These are phyloP conservation scores for Meiosimyza decipiens DNA, from an alignment of 2,888 invertebrate species.

Conservation along the genomic window DNA sequence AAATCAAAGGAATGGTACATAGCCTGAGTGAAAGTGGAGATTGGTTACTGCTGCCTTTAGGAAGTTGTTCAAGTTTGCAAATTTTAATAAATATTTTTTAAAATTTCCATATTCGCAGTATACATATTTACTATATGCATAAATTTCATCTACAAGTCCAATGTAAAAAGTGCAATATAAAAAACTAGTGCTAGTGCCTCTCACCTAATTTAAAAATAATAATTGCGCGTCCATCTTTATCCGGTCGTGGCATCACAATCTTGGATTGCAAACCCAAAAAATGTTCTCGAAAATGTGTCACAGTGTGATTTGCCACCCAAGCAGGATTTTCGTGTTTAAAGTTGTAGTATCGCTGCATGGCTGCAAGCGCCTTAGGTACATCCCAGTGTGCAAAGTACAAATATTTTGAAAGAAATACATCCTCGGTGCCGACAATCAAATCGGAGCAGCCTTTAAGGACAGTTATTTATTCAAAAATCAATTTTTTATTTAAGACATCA, in stretches of 20 bases:
- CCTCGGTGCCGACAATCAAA: conserved; percentile 56
- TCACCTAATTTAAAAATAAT: conserved; percentile 54
- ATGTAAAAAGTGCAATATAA: too few species aligned
- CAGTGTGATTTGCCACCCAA: conserved; percentile 58
- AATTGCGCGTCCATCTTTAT: conserved; percentile 59
- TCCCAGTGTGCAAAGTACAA: conserved; percentile 56
- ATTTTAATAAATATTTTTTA: too few species aligned
- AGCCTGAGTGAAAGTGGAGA: too few species aligned
- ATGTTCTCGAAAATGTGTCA: conserved; percentile 55
- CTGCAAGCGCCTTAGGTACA: conserved; percentile 53
- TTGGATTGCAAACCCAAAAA: conserved; percentile 56
- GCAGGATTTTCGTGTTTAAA: conserved; percentile 57
- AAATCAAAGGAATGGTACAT: too few species aligned
- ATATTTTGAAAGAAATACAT: conserved; percentile 58
- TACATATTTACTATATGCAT: too few species aligned
- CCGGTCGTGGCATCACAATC: conserved; percentile 58
- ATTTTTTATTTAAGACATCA: conserved; percentile 26
- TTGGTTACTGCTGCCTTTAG: too few species aligned
- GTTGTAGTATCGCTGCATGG: conserved; percentile 57
- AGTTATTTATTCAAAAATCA: conserved; percentile 32
- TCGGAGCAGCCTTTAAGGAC: conserved; percentile 49
- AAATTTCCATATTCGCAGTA: too few species aligned
- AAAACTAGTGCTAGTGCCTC: too few species aligned
- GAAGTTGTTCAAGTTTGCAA: too few species aligned
- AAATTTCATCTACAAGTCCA: too few species aligned